phyloP scores from a whole-genome alignment of 2,113 vertebrate species.

The Phalacrocorax carbo region DNA sequence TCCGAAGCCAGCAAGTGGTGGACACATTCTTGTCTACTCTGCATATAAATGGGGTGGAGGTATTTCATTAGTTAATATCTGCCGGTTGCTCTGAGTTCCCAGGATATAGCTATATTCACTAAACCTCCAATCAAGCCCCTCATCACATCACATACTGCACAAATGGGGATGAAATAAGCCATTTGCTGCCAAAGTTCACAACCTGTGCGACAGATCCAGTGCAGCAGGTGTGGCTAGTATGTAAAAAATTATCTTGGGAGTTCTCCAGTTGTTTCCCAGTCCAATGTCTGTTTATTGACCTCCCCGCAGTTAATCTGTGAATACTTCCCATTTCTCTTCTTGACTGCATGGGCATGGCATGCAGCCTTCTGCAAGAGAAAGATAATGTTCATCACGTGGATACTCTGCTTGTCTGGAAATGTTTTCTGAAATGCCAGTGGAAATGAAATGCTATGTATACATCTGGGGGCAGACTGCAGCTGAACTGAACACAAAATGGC shows the following conservation, averaged over 20 bases:
- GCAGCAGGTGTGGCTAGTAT: not conserved
- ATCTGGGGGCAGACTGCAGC: not conserved
- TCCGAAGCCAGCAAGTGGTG: not conserved
- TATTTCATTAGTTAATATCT: not conserved
- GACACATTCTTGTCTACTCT: not conserved
- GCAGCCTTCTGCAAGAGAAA: not conserved
- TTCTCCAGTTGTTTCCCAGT: conserved; percentile 1
- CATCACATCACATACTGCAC: not conserved
- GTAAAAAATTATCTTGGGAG: not conserved
- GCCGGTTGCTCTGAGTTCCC: not conserved
- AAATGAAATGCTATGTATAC: not conserved
- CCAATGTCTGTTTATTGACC: not conserved
- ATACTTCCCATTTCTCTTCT: conserved; percentile 17
- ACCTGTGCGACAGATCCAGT: not conserved
- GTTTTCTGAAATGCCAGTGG: not conserved
- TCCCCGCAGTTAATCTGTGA: not conserved
- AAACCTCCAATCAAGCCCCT: not conserved
- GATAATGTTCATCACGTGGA: not conserved
- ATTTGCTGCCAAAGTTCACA: conserved; percentile 3
- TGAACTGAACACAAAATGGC: not conserved
- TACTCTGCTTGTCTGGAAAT: not conserved
- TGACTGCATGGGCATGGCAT: not conserved
- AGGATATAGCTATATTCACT: not conserved
- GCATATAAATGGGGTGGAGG: not conserved
- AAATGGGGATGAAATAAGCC: not conserved